Evolutionary conservation across 2,113 vertebrate species (phyloP).

Genomic region (Lepus americanus): DNA sequence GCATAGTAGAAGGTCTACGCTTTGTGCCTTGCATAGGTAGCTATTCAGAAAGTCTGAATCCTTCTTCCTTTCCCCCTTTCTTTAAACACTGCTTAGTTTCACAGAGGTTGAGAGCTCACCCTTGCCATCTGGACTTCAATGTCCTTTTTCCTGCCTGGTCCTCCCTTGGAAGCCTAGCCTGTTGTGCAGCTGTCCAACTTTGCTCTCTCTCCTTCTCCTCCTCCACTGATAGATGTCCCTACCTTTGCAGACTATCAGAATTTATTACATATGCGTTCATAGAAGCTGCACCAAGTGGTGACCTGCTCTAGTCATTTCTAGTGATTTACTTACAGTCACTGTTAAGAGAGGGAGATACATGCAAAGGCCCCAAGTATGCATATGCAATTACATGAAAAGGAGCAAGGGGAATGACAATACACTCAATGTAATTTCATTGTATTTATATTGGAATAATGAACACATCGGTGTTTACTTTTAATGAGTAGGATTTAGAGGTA

Average conservation of each 20-base stretch:
- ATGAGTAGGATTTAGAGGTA: neutral
- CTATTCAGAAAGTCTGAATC: neutral
- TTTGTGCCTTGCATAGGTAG: neutral
- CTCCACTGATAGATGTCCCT: neutral
- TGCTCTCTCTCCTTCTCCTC: neutral
- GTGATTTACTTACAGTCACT: neutral
- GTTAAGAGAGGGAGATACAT: neutral
- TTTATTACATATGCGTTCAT: neutral
- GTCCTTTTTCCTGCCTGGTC: neutral
- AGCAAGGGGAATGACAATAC: neutral
- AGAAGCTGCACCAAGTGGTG: neutral
- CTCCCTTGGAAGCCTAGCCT: neutral
- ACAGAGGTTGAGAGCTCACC: neutral
- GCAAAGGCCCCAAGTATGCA: neutral
- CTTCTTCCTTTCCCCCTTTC: neutral
- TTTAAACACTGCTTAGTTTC: neutral
- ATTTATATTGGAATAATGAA: neutral
- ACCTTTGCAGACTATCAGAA: neutral
- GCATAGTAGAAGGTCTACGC: neutral
- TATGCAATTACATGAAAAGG: neutral
- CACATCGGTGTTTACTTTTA: neutral
- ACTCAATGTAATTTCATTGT: neutral
- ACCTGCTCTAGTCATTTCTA: neutral
- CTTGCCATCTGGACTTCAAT: neutral
- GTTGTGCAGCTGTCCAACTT: neutral